These are phyloP conservation scores for Trachythela sp. DNA, from an alignment of 64 coral and sea anemone species.

Conservation along the genomic window DNA sequence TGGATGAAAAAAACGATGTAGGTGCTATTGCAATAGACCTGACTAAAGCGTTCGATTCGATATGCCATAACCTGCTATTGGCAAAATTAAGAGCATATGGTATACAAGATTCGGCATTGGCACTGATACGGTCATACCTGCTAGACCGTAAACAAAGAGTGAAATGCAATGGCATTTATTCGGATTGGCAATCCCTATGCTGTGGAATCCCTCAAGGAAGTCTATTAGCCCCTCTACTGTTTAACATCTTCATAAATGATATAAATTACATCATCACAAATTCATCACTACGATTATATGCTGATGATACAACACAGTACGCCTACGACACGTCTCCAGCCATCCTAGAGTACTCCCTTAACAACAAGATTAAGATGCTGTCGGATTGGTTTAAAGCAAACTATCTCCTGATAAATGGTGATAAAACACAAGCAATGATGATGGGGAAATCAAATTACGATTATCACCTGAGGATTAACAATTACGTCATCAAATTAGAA, in stretches of 20 bases:
- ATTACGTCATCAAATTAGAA: background rate
- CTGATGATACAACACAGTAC: conserved; percentile 33
- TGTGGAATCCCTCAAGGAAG: conserved; percentile 36
- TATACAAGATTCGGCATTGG: background rate
- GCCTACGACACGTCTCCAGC: background rate
- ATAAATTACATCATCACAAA: background rate
- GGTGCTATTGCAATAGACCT: conserved; percentile 44
- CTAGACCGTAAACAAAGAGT: conserved; percentile 17
- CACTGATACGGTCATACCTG: conserved; percentile 15
- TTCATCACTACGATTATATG: conserved; percentile 15
- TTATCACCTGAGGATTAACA: background rate
- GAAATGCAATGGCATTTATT: background rate
- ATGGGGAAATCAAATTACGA: background rate
- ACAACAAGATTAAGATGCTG: background rate
- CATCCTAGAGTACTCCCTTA: background rate
- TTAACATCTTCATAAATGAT: conserved; percentile 53
- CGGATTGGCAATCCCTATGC: conserved; percentile 9
- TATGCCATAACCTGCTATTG: conserved; percentile 37
- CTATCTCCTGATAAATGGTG: background rate
- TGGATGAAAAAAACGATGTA: conserved; percentile 28
- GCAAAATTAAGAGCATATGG: conserved; percentile 19
- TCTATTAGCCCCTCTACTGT: conserved; percentile 38
- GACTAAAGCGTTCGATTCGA: conserved; percentile 41
- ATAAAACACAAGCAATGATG: background rate
- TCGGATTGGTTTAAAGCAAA: background rate